These are phyloP conservation scores for Archocentrus centrarchus DNA, from an alignment of 2,113 vertebrate species.

Conservation along the genomic window DNA sequence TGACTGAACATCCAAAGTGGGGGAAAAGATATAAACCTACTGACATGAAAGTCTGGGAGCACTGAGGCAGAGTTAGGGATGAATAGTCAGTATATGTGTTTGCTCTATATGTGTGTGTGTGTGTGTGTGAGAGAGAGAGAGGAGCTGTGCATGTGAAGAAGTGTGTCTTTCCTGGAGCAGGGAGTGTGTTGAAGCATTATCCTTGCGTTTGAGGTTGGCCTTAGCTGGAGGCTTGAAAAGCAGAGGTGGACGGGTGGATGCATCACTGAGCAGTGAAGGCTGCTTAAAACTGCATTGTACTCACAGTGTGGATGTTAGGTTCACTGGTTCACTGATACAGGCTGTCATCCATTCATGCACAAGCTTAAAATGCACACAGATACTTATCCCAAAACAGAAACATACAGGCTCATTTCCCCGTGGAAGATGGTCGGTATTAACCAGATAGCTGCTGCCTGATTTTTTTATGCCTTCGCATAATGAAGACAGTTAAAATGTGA, in stretches of 20 bases:
- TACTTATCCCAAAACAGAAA: constrained; percentile 5
- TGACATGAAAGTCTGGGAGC: constrained; percentile 62
- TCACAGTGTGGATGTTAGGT: constrained; percentile 23
- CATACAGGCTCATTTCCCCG: not conserved
- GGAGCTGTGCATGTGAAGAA: constrained; percentile 8
- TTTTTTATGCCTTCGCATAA: constrained; percentile 48
- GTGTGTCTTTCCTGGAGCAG: constrained; percentile 33
- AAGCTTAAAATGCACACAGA: not conserved
- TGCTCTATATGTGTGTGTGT: constrained; percentile 10
- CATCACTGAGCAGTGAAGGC: constrained; percentile 63
- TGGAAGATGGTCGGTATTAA: not conserved
- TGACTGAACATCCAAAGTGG: constrained; percentile 58
- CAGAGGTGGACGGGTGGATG: constrained; percentile 62
- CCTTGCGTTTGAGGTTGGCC: constrained; percentile 60
- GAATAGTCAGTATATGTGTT: constrained; percentile 45
- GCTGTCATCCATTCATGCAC: constrained; percentile 8
- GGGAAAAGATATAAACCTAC: constrained; percentile 44
- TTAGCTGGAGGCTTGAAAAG: constrained; percentile 55
- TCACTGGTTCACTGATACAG: constrained; percentile 29
- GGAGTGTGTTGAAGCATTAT: constrained; percentile 57
- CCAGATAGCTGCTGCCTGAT: constrained; percentile 15
- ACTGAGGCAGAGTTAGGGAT: constrained; percentile 52
- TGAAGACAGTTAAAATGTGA: constrained; percentile 56
- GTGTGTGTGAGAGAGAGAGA: not conserved
- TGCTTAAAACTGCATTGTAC: constrained; percentile 43